Evolutionary conservation across 2,797 vertebrate species (phyloP).

Genomic region (Siniperca scherzeri): DNA sequence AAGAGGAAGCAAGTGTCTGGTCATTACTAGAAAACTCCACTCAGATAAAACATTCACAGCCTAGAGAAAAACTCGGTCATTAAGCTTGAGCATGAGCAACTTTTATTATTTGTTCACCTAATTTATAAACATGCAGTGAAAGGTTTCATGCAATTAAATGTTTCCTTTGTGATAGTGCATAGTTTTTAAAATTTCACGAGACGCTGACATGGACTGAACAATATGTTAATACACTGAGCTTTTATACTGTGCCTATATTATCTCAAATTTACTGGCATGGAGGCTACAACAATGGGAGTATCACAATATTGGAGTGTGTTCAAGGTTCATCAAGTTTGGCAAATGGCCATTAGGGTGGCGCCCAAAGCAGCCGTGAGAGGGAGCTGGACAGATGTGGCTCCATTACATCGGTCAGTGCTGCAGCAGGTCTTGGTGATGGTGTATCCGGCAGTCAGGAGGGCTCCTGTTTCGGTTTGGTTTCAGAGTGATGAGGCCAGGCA

Average conservation of each 20-base stretch:
- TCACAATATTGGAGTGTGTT: background rate
- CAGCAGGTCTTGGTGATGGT: slow-evolving; percentile 67
- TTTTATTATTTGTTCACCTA: slow-evolving; percentile 3
- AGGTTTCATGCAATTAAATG: background rate
- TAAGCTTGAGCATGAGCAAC: background rate
- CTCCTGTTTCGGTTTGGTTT: slow-evolving; percentile 22
- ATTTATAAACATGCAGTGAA: background rate
- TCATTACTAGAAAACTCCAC: background rate
- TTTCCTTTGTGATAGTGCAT: background rate
- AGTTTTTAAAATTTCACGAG: background rate
- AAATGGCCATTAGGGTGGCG: slow-evolving; percentile 20
- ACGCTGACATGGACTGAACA: background rate
- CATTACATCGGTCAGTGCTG: slow-evolving; percentile 61
- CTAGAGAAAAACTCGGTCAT: background rate
- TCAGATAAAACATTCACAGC: background rate
- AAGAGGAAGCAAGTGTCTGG: background rate
- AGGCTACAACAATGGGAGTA: background rate
- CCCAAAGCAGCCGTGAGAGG: slow-evolving; percentile 50
- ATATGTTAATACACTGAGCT: background rate
- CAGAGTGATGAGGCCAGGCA: slow-evolving; percentile 54
- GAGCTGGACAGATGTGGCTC: slow-evolving; percentile 55
- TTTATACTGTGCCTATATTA: background rate
- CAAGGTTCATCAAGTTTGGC: background rate
- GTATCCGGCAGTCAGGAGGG: slow-evolving; percentile 60
- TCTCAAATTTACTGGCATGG: background rate